A percentile compares a stretch with the other conserved stretches of the same genome.
phyloP scores from a whole-genome alignment of 2,888 invertebrate genomes.

The Zonitis immaculata region DNA sequence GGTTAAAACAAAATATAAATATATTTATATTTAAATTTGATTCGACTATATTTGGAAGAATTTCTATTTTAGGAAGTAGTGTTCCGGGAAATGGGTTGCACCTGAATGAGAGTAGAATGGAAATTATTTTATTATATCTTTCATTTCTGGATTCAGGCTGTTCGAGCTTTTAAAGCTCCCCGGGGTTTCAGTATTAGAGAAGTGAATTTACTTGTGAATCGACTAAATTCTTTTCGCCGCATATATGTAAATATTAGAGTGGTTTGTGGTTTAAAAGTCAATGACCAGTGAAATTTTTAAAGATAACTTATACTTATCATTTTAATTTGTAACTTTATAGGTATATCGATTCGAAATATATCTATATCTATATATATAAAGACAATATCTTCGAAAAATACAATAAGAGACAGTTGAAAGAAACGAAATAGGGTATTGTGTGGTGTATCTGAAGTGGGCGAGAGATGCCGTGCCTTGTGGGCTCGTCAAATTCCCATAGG shows the following conservation, averaged over 20 bases:
- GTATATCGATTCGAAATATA: background rate
- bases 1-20: background rate
- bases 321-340: background rate
- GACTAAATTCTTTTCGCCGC: slow-evolving; percentile 13
- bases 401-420: background rate
- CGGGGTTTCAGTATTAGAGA: slow-evolving; percentile 15
- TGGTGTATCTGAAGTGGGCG: slow-evolving; percentile 18
- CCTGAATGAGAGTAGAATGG: slow-evolving; percentile 16
- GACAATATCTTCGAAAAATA: background rate
- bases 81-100: slow-evolving; percentile 2
- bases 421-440: slow-evolving; percentile 3
- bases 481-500: slow-evolving; percentile 29
- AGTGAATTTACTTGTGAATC: slow-evolving; percentile 17
- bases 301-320: background rate
- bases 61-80: slow-evolving; percentile 2
- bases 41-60: slow-evolving; percentile 1
- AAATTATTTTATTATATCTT: slow-evolving; percentile 18
- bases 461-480: slow-evolving; percentile 28
- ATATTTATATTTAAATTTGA: background rate
- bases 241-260: slow-evolving; percentile 13
- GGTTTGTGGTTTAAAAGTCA: slow-evolving; percentile 10
- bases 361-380: background rate
- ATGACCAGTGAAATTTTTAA: background rate
- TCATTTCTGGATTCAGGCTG: slow-evolving; percentile 15
- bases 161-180: slow-evolving; percentile 19